Conservation (phyloP, 1,140 invertebrate genomes). For the Tetramorium parvispinum region DNA sequence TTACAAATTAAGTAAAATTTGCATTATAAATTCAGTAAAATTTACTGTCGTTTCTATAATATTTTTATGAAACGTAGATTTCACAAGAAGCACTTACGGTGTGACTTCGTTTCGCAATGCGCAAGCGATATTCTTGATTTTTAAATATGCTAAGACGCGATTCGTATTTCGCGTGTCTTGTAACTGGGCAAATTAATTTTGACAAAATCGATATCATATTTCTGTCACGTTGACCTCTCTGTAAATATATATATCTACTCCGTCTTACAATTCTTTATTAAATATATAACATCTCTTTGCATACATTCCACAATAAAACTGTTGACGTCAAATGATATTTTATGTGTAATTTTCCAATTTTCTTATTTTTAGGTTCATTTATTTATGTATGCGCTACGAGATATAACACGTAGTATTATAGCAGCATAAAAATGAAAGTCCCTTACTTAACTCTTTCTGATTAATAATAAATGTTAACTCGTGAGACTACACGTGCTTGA, state of each 20-base stretch:
- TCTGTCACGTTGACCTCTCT: neutral
- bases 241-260: neutral
- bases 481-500: neutral
- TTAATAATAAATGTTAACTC: neutral
- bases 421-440: neutral
- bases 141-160: neutral
- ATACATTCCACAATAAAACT: neutral
- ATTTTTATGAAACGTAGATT: neutral
- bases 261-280: neutral
- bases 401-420: neutral
- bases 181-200: neutral
- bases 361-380: conserved; percentile 15
- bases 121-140: neutral
- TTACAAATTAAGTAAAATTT: neutral
- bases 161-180: neutral
- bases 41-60: neutral
- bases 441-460: neutral
- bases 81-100: conserved; percentile 29
- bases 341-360: neutral
- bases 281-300: neutral
- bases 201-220: conserved; percentile 39
- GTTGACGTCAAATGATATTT: neutral
- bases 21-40: neutral
- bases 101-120: neutral
- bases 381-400: neutral